A percentile compares a stretch with the other conserved stretches of the same genome.
phyloP scores from a whole-genome alignment of 2,797 vertebrate species.

The Aeoliscus strigatus region DNA sequence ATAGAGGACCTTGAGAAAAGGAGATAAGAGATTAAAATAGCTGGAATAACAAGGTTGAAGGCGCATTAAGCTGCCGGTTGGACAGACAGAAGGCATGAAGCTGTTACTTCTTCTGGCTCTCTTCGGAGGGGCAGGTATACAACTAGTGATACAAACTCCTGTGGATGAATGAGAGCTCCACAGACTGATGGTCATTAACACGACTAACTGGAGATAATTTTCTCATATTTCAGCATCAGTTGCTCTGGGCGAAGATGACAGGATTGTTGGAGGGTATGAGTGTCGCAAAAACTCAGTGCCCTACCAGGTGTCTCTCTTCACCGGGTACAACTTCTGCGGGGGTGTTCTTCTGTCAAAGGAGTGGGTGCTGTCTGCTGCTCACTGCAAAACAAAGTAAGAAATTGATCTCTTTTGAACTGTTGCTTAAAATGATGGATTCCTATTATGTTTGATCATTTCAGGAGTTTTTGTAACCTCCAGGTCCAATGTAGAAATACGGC shows the following conservation, averaged over 20 bases:
- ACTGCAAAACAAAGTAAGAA: conserved; percentile 75
- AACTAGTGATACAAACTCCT: background rate
- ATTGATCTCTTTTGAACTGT: background rate
- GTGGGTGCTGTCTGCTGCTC: conserved; percentile 82
- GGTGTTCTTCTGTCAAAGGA: conserved; percentile 73
- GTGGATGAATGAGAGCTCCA: no score
- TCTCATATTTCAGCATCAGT: conserved; percentile 27
- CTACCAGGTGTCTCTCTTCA: conserved; percentile 79
- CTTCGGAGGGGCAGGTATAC: conserved; percentile 52
- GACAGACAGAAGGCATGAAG: conserved; percentile 39
- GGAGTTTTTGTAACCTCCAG: no score
- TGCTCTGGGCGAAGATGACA: conserved; percentile 63
- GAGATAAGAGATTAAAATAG: conserved; percentile 55
- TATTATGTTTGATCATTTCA: no score
- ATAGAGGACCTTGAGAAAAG: conserved; percentile 44
- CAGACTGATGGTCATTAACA: no score
- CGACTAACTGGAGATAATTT: no score
- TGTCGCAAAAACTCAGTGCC: conserved; percentile 68
- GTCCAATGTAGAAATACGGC: conserved; percentile 67
- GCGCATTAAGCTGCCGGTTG: conserved; percentile 11
- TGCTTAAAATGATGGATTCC: no score
- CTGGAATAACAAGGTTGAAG: conserved; percentile 5
- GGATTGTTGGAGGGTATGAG: conserved; percentile 79
- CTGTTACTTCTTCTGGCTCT: conserved; percentile 49
- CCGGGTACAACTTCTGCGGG: conserved; percentile 77